phyloP scores from a whole-genome alignment of 2,113 vertebrate species.

The Leptocoma aspasia region DNA sequence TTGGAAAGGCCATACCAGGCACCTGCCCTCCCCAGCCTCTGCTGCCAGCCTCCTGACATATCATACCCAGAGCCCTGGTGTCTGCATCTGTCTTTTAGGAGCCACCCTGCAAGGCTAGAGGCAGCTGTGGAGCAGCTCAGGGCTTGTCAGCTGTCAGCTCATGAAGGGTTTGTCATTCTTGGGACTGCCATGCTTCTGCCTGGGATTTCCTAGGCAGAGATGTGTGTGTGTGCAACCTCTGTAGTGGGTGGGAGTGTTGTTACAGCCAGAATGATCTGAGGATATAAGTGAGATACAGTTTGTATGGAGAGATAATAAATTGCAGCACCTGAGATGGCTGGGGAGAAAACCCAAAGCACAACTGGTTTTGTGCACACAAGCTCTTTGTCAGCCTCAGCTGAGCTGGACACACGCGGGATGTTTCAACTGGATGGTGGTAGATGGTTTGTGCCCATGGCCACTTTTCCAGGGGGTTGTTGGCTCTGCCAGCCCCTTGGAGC shows the following conservation, averaged over 20 bases:
- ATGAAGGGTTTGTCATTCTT: not conserved
- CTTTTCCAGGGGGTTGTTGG: not conserved
- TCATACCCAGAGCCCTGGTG: not conserved
- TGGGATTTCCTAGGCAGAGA: not conserved
- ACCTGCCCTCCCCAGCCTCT: not conserved
- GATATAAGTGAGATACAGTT: not conserved
- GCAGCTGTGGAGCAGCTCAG: not conserved
- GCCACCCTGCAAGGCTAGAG: not conserved
- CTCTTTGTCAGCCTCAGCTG: not conserved
- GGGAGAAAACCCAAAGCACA: not conserved
- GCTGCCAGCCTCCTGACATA: not conserved
- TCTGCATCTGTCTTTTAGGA: not conserved
- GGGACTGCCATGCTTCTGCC: not conserved
- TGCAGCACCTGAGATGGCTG: not conserved
- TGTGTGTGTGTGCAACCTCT: not conserved
- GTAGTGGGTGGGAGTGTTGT: not conserved
- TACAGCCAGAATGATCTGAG: not conserved
- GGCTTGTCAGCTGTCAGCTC: not conserved
- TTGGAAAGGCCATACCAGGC: not conserved
- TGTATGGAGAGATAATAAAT: not conserved
- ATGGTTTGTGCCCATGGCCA: not conserved
- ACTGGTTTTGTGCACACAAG: not conserved
- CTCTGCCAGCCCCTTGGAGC: not conserved
- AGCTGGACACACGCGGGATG: not conserved
- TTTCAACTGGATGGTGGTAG: not conserved